A percentile compares a stretch with the other conserved stretches of the same genome.
phyloP scores from a whole-genome alignment of 2,797 vertebrate genomes.

The Vipera latastei region DNA sequence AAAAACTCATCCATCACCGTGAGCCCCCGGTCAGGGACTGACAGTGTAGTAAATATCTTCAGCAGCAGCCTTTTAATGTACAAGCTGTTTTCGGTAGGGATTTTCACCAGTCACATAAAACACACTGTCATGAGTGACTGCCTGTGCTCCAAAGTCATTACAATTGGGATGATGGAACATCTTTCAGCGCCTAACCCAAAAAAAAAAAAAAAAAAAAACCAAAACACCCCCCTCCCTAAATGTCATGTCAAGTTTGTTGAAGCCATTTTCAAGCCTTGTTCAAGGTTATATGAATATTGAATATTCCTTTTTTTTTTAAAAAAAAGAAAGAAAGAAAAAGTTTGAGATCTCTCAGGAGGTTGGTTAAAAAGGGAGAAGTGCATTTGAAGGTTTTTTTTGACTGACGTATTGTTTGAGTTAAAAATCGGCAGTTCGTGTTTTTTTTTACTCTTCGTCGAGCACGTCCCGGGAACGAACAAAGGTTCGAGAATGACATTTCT shows the following conservation, averaged over 20 bases:
- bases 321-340: slow-evolving; percentile 51
- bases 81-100: slow-evolving; percentile 84
- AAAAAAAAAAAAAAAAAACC: slow-evolving; percentile 65
- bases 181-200: slow-evolving; percentile 86
- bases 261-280: slow-evolving; percentile 76
- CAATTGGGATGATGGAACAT: slow-evolving; percentile 83
- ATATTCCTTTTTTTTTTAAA: slow-evolving; percentile 64
- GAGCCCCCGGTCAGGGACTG: slow-evolving; percentile 85
- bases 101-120: slow-evolving; percentile 91
- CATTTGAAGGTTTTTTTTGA: slow-evolving; percentile 12
- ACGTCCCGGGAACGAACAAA: not conserved
- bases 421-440: not conserved
- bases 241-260: slow-evolving; percentile 90
- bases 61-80: slow-evolving; percentile 86
- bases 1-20: slow-evolving; percentile 88
- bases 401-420: slow-evolving; percentile 18
- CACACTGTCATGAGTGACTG: slow-evolving; percentile 85
- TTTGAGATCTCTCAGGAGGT: slow-evolving; percentile 75
- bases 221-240: slow-evolving; percentile 73
- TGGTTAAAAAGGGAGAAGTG: slow-evolving; percentile 62
- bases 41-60: slow-evolving; percentile 91
- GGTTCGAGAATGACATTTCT: not conserved
- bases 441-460: not conserved
- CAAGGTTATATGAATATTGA: slow-evolving; percentile 96
- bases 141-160: slow-evolving; percentile 85